These are phyloP conservation scores for Masticophis lateralis DNA, from an alignment of 2,797 vertebrate species.

Conservation along the genomic window DNA sequence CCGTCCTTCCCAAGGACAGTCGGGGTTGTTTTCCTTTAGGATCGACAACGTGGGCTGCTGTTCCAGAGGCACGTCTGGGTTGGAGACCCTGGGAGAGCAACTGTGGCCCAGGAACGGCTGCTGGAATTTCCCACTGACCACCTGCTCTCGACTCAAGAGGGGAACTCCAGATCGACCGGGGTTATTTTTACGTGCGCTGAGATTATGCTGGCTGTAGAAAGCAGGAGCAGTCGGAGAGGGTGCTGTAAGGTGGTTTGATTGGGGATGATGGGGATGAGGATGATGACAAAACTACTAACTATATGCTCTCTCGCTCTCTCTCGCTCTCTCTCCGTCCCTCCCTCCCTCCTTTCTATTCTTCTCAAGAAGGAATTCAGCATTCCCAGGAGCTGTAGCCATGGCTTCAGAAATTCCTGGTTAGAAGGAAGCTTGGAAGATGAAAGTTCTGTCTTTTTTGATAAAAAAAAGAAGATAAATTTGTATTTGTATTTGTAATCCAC, in stretches of 20 bases:
- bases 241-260: background rate
- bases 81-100: conserved; percentile 34
- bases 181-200: conserved; percentile 67
- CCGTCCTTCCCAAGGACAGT: no score
- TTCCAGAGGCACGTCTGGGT: background rate
- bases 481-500: background rate
- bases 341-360: background rate
- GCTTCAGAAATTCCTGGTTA: background rate
- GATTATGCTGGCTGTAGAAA: conserved; percentile 52
- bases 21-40: no score
- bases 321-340: no score
- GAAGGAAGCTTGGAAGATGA: background rate
- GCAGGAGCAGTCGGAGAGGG: conserved; percentile 1
- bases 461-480: background rate
- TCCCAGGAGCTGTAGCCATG: background rate
- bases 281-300: no score
- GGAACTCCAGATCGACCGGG: conserved; percentile 65
- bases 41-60: background rate
- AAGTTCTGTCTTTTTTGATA: background rate
- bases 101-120: conserved; percentile 33
- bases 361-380: background rate
- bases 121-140: conserved; percentile 75
- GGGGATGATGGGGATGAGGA: background rate
- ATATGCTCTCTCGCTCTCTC: background rate
- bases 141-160: conserved; percentile 63